These are phyloP conservation scores for Scytalopus superciliaris DNA, from an alignment of 2,113 vertebrate species.

Conservation along the genomic window DNA sequence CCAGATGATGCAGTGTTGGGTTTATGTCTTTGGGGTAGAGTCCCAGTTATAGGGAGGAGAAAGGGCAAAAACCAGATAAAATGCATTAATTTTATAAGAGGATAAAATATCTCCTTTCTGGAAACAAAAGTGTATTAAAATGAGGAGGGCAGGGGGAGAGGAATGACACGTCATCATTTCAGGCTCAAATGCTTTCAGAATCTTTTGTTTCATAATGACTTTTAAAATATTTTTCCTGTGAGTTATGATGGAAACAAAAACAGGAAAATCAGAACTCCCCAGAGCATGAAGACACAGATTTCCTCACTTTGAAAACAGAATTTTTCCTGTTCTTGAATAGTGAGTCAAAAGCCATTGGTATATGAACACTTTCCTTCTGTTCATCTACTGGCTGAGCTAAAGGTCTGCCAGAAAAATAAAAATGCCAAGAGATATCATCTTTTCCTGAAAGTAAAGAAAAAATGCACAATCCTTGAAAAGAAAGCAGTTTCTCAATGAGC, in stretches of 20 bases:
- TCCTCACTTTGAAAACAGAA: constrained; percentile 10
- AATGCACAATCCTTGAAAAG: neutral
- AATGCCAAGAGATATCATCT: neutral
- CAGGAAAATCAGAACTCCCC: constrained; percentile 53
- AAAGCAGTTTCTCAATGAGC: neutral
- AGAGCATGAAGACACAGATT: neutral
- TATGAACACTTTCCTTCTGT: neutral
- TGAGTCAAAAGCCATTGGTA: neutral
- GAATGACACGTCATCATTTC: neutral
- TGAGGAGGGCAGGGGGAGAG: neutral
- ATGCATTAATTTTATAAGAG: neutral
- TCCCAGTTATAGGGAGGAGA: neutral
- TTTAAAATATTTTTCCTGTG: constrained; percentile 18
- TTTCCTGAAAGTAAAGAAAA: constrained; percentile 4
- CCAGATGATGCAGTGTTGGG: neutral
- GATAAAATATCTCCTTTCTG: neutral
- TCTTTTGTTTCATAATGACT: neutral
- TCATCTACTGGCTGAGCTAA: neutral
- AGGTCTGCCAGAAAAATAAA: neutral
- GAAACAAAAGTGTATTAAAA: neutral
- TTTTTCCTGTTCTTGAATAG: constrained; percentile 12
- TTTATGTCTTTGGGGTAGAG: neutral
- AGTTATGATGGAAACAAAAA: constrained; percentile 22
- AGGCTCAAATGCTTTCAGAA: neutral
- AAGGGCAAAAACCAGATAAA: neutral